Percentiles rank a stretch among this genome's conserved stretches.
Evolutionary conservation across 2,888 invertebrate genomes (phyloP).

Genomic region (Diadromus collaris): DNA sequence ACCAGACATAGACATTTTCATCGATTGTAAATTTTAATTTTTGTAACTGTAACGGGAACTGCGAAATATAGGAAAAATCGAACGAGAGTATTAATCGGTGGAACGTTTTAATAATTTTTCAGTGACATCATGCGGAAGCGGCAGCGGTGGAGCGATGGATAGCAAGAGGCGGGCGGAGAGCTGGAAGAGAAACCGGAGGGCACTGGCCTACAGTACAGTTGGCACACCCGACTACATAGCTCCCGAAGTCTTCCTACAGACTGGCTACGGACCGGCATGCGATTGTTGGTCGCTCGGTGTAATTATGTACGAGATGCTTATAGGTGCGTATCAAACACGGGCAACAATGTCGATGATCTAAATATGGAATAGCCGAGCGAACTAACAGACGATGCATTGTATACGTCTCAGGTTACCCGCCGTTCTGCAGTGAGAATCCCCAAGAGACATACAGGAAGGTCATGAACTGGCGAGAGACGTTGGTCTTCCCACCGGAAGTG

Average conservation of each 20-base stretch:
- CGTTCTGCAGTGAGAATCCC: slow-evolving; percentile 99
- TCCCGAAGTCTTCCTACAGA: slow-evolving; percentile 99
- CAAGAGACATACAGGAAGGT: slow-evolving; percentile 98
- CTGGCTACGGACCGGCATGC: slow-evolving; percentile 98
- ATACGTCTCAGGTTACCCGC: slow-evolving; percentile 90
- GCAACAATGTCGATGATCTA: slow-evolving; percentile 15
- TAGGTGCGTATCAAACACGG: slow-evolving; percentile 83
- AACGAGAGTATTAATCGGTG: slow-evolving; percentile 2
- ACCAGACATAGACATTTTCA: too few species aligned
- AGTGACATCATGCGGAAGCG: slow-evolving; percentile 78
- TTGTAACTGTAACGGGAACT: neutral
- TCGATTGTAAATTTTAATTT: too few species aligned
- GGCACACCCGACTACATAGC: slow-evolving; percentile 99
- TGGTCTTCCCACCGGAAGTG: slow-evolving; percentile 99
- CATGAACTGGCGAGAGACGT: slow-evolving; percentile 99
- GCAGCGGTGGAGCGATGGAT: slow-evolving; percentile 91
- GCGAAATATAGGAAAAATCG: neutral
- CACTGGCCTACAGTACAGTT: slow-evolving; percentile 95
- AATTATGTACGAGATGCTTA: slow-evolving; percentile 99
- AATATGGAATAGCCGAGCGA: slow-evolving; percentile 6
- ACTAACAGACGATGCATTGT: slow-evolving; percentile 9
- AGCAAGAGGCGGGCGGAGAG: slow-evolving; percentile 99
- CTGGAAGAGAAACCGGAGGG: slow-evolving; percentile 99
- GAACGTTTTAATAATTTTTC: slow-evolving; percentile 16
- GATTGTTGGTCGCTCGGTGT: slow-evolving; percentile 99